Evolutionary conservation across 2,888 invertebrate genomes (phyloP).

Genomic region (Metopia argyrocephala): DNA sequence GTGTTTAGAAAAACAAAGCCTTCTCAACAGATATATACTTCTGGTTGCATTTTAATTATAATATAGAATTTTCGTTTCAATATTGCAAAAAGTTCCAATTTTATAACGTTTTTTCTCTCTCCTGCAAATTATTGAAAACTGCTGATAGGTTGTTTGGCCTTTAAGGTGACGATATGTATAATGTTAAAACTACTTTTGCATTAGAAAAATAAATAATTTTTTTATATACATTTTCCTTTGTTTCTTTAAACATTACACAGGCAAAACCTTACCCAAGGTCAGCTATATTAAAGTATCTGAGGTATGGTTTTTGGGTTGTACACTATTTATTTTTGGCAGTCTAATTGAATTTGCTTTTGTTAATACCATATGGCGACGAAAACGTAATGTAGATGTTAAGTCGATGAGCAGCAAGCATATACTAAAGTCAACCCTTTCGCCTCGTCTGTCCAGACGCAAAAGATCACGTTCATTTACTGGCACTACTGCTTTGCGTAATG

Average conservation of each 20-base stretch:
- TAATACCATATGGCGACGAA: constrained; percentile 91
- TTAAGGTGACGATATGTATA: too few relatives aligned
- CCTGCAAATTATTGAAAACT: too few relatives aligned
- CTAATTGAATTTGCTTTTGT: constrained; percentile 93
- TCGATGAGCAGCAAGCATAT: constrained; percentile 88
- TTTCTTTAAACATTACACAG: constrained; percentile 53
- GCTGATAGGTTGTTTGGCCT: too few relatives aligned
- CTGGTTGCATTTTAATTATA: too few relatives aligned
- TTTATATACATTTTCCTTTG: neutral
- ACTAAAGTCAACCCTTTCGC: constrained; percentile 89
- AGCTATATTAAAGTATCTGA: constrained; percentile 94
- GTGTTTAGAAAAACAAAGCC: too few relatives aligned
- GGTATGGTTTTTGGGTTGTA: constrained; percentile 93
- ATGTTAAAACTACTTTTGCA: too few relatives aligned
- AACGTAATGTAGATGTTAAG: constrained; percentile 79
- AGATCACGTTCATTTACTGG: constrained; percentile 82
- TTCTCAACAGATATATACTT: too few relatives aligned
- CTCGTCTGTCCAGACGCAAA: constrained; percentile 85
- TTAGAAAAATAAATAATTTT: neutral
- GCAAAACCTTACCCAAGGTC: constrained; percentile 91
- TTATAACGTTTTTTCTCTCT: too few relatives aligned
- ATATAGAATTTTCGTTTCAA: too few relatives aligned
- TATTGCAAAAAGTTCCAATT: too few relatives aligned
- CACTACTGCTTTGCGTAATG: constrained; percentile 35
- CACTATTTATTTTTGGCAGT: constrained; percentile 90